Conservation (phyloP, 2,888 invertebrate species). For the Phrixothrix hirtus region DNA sequence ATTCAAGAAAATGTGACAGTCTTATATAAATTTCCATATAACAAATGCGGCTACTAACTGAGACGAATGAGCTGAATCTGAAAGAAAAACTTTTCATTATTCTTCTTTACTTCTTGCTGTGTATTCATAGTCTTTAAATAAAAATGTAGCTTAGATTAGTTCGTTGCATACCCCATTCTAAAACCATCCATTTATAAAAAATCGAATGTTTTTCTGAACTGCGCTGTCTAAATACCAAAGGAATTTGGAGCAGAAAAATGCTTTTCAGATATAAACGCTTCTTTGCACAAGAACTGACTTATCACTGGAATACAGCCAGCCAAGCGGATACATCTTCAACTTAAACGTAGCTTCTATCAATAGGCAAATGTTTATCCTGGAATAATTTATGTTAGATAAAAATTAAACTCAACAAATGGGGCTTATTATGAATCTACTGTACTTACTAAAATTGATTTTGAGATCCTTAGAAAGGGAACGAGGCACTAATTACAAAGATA, state of each 20-base stretch:
- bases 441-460: not conserved
- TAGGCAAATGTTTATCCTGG: too few species aligned
- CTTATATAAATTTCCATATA: constrained; percentile 29
- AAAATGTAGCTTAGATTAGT: constrained; percentile 4
- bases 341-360: too few species aligned
- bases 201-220: too few species aligned
- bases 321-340: not conserved
- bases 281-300: not conserved
- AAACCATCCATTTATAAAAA: too few species aligned
- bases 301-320: not conserved
- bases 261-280: not conserved
- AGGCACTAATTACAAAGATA: not conserved
- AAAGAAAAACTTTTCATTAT: constrained; percentile 23
- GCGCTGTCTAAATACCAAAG: not conserved
- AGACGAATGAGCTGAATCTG: constrained; percentile 23
- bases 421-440: not conserved
- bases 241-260: not conserved
- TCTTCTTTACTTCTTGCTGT: constrained; percentile 17
- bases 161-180: not conserved
- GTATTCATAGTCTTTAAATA: constrained; percentile 17
- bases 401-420: too few species aligned
- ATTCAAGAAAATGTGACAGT: constrained; percentile 28
- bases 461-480: not conserved
- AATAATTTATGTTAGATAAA: too few species aligned
- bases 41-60: constrained; percentile 29